phyloP scores from a whole-genome alignment of 2,797 vertebrate species.

The Pangasius krempfi region DNA sequence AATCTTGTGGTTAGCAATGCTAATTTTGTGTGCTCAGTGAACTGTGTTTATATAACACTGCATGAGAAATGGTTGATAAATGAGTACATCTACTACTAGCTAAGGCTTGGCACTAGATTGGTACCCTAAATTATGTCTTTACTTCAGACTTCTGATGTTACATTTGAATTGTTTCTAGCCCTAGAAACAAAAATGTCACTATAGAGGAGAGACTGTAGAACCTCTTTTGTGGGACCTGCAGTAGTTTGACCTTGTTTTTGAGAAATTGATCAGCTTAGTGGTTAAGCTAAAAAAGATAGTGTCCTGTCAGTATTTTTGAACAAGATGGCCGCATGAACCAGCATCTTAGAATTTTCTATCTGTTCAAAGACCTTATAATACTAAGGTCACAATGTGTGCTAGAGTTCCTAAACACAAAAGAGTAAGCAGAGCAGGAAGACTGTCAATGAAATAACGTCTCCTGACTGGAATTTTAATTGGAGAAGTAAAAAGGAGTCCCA shows the following conservation, averaged over 20 bases:
- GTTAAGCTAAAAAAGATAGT: neutral
- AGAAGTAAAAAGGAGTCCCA: conserved; percentile 7
- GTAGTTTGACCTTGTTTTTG: neutral
- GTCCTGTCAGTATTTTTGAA: neutral
- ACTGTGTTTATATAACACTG: neutral
- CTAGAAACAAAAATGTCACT: neutral
- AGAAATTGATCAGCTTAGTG: neutral
- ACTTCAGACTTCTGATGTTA: neutral
- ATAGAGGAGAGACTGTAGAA: neutral
- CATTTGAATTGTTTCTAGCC: neutral
- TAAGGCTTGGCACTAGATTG: neutral
- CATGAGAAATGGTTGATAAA: neutral
- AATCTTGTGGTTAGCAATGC: neutral
- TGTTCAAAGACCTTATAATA: conserved; percentile 7
- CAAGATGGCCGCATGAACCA: neutral
- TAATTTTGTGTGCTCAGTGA: neutral
- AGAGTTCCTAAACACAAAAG: conserved; percentile 21
- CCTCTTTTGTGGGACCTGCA: neutral
- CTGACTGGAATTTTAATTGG: conserved; percentile 64
- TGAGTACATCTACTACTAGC: neutral
- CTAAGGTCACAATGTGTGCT: conserved; percentile 12
- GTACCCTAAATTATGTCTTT: neutral
- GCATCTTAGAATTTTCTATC: neutral
- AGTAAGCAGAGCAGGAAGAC: conserved; percentile 19
- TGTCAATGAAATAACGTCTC: conserved; percentile 68